Evolutionary conservation across 1,140 invertebrate genomes (phyloP).

Genomic region (Saccostrea glomerata): DNA sequence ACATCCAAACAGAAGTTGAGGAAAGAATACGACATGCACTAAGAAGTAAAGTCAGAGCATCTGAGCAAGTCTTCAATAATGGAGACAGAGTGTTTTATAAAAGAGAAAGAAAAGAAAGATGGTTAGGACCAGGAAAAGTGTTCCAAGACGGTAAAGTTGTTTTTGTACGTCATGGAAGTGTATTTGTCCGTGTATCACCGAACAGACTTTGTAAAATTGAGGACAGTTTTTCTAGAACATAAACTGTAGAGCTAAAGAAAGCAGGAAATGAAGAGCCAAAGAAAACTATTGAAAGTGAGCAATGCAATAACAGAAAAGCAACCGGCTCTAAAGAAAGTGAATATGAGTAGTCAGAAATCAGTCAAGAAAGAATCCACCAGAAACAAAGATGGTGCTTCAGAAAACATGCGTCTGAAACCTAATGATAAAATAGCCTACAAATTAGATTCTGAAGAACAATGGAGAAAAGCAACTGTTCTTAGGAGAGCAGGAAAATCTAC

Average conservation of each 20-base stretch:
- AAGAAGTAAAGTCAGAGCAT: slow-evolving; percentile 50
- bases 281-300: background rate
- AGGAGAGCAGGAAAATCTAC: background rate
- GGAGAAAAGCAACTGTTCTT: background rate
- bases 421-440: background rate
- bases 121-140: slow-evolving; percentile 50
- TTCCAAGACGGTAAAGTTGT: slow-evolving; percentile 56
- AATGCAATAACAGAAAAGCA: background rate
- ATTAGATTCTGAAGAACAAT: background rate
- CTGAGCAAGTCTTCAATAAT: slow-evolving; percentile 51
- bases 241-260: background rate
- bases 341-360: background rate
- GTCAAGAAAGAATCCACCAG: background rate
- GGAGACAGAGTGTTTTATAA: slow-evolving; percentile 58
- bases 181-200: background rate
- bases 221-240: background rate
- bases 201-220: background rate
- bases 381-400: background rate
- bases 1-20: slow-evolving; percentile 53
- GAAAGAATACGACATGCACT: slow-evolving; percentile 57
- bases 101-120: slow-evolving; percentile 54
- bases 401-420: background rate
- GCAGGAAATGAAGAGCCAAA: background rate
- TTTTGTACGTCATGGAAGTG: background rate
- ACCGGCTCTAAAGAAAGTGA: background rate